Evolutionary conservation across 2,888 invertebrate genomes (phyloP), one percentile per base, ranked within the genome.

Genomic region (Parnassius apollo): DNA sequence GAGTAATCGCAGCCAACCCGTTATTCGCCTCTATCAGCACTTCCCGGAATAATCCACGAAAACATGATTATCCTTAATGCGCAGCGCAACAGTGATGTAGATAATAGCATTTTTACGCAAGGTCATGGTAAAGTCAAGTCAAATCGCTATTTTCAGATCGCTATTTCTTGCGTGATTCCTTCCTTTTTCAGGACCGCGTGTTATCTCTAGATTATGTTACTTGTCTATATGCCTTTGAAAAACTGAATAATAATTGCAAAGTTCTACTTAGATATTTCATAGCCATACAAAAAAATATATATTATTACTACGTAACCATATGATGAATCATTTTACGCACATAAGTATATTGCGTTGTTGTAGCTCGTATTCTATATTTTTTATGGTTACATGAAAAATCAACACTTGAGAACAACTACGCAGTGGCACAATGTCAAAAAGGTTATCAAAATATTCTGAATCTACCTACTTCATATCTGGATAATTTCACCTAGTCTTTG

Each of bases 21-120:
- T 85, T 88, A 88, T 74, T 86, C 83, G 86, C 86, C 85, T 88
- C 88, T 83, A 85, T 86, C 83, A 78, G 74, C 73, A 83, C 76
- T 88, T 88, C 88, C 89, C 86, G 83, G 86, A 91, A 91, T 88
- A 85, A 81, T 84, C 86, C 81, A 83, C 82, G 80, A 86, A 88
- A 85, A 82, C 81, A 80, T 75, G 71, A 80, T 85, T 83, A 83
- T 84, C 82, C 80, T 80, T 80, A 79, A 80, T 77, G 74, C 69
- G 66, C 66, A 68, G 71, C 75, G 75, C 75, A 25, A 2, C 7
- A 74, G 69, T 75, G 77, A 75, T 81, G 76, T 76, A 76, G 78
- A 79, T 78, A 75, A 66, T 78, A 77, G 75, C 80, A 79, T 78
- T 80, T 81, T 82, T 83, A 80, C 69, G 82, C 84, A 86, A 88